Base-by-base conservation (phyloP, 2,797 vertebrate species). In the Poecile montanus region DNA sequence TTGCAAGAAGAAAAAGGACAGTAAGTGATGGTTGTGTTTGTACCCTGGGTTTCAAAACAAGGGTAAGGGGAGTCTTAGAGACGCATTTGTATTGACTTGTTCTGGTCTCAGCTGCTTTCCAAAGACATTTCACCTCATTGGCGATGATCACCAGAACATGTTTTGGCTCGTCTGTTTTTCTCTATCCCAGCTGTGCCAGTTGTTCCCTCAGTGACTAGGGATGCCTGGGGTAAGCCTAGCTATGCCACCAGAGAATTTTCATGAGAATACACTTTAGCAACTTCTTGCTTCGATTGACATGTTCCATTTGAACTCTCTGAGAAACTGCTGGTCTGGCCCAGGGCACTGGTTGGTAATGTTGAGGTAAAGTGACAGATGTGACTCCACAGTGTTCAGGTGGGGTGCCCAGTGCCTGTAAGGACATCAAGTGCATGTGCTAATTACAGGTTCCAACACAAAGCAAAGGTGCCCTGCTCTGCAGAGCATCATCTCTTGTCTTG, bases 321-420 rank as follows among this genome's bases (percentile, higher is more conserved):
- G 60, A 68, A 89, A 21, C 16, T 11, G 20, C 32, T n/a, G 50
- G 18, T 63, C 48, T 54, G 74, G n/a, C 71, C 48, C 5, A 30
- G 36, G 65, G n/a, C 7, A 2, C 27, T 66, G n/a, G 20, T 20
- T 88, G 76, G 21, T 44, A n/a, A 25, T 7, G 22, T 22, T 20
- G 48, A 45, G 40, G 48, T 47, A 16, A 44, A 81, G 47, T 36
- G 45, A 26, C 27, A 47, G 54, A 27, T 54, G 42, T 30, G 50
- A n/a, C 13, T 36, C 17, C 5, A 0, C 0, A 0, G 25, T 32
- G 60, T 56, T 67, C 34, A 29, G 54, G 23, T 9, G 26, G 21
- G 34, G 7, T n/a, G 42, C 40, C 25, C n/a, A 26, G 1, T 57
- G 21, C 12, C 30, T 75, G 2, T 62, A 51, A 83, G 36, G 26